phyloP scores from a whole-genome alignment of 2,113 vertebrate genomes.

The Hystrix brachyura region DNA sequence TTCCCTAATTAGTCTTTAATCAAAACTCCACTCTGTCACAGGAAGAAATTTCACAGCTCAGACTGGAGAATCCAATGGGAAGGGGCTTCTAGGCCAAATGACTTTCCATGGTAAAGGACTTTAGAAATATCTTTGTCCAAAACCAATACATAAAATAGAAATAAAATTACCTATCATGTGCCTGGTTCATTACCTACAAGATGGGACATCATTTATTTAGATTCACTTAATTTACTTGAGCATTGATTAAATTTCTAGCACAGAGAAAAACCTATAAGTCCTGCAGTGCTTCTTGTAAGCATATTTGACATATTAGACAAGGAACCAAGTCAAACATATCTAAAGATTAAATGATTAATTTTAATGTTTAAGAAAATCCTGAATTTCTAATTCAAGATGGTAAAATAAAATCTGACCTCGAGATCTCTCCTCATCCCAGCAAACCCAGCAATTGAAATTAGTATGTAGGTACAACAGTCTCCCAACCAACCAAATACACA shows the following conservation, averaged over 20 bases:
- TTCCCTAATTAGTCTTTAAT: not conserved
- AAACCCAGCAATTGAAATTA: not conserved
- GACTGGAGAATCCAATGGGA: not conserved
- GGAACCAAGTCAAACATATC: constrained; percentile 12
- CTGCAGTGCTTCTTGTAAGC: not conserved
- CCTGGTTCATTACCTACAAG: not conserved
- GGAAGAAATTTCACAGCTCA: not conserved
- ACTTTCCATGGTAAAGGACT: not conserved
- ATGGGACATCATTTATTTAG: not conserved
- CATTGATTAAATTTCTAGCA: not conserved
- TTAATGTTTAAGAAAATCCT: constrained; percentile 39
- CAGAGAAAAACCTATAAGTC: not conserved
- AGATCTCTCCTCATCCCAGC: not conserved
- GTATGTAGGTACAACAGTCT: not conserved
- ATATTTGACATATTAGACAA: not conserved
- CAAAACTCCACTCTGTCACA: not conserved
- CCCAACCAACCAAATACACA: not conserved
- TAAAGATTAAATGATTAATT: constrained; percentile 16
- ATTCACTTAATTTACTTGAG: not conserved
- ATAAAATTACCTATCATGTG: not conserved
- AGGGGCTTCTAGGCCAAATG: not conserved
- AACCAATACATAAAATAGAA: not conserved
- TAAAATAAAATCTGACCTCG: not conserved
- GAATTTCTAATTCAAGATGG: not conserved
- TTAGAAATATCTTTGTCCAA: not conserved